Conservation (phyloP, 2,113 vertebrate genomes). For the Silurus glanis region DNA sequence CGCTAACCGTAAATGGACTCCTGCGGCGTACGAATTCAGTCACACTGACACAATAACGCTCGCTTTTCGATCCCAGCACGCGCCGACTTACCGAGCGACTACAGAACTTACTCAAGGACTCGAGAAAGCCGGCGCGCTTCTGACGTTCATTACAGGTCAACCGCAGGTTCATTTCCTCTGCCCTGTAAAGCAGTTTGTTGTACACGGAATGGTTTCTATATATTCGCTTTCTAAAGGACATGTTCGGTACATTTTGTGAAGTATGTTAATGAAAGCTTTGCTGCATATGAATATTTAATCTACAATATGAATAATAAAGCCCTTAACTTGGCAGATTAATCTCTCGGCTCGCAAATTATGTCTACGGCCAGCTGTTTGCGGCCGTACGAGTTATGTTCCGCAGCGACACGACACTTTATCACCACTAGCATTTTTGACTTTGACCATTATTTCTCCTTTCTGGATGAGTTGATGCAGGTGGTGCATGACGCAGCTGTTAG, state of each 20-base stretch:
- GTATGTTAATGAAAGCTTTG: not conserved
- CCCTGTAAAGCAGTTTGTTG: not conserved
- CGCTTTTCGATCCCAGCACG: not conserved
- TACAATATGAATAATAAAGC: not conserved
- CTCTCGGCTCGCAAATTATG: not conserved
- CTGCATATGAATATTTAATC: not conserved
- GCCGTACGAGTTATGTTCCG: conserved; percentile 9
- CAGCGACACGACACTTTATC: conserved; percentile 51
- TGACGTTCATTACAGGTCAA: not conserved
- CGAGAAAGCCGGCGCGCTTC: not conserved
- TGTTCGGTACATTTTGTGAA: not conserved
- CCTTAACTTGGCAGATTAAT: not conserved
- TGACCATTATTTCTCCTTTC: conserved; percentile 37
- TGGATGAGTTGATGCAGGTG: conserved; percentile 27
- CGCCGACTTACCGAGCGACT: not conserved
- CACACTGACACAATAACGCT: conserved; percentile 16
- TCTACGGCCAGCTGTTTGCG: not conserved
- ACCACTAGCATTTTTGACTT: conserved; percentile 56
- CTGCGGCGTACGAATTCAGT: conserved; percentile 2
- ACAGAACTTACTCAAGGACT: not conserved
- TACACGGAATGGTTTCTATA: not conserved
- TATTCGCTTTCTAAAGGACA: not conserved
- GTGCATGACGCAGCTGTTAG: conserved; percentile 47
- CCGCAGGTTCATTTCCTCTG: not conserved
- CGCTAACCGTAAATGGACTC: conserved; percentile 4